Evolutionary conservation across 2,888 invertebrate genomes (phyloP), one percentile per base, ranked within the genome.

Genomic region (Brassicogethes aeneus): DNA sequence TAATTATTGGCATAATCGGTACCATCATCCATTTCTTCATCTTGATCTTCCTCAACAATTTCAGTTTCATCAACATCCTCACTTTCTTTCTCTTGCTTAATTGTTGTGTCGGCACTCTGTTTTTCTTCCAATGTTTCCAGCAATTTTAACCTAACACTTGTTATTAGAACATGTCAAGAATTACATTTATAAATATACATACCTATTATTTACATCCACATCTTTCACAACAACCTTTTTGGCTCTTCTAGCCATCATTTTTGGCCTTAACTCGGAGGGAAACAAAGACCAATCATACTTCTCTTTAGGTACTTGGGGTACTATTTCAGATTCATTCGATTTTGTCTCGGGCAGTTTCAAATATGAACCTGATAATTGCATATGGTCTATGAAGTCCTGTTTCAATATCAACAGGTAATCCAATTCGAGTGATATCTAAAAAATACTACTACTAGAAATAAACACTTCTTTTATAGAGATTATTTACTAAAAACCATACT

Each of bases 1-100:
- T 88, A 89, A 60, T 83, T 88, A 55, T 87, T 85, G 0, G 82
- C 85, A 60, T 90, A 90, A 64, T 90, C 89, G 15, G 88, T 90
- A 14, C 89, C 90, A 57, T 88, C 88, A 60, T 90, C 90, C 76
- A 88, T 81, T 66, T 90, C 89, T 59, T 87, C 83, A 55, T 89
- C 88, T 5, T 72, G 62, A 52, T 85, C 84, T 36, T 81, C 73
- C 44, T 80, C 79, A 42, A 77, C 75, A 33, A 73, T 75, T 34
- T 79, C 80, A 2, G 59, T 54, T 2, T 74, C 73, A 29, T 74
- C 75, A 42, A 71, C 72, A 0, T 65, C 70, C n/a, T 72, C 75
- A 30, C 78, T 77, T 35, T 74, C 75, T 33, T 74, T 75, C 1
- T 71, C 68, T 1, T 69, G 68, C 42, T 71, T 70, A 41, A 69